Evolutionary conservation across 2,113 vertebrate species (phyloP).

Genomic region (Platichthys flesus): DNA sequence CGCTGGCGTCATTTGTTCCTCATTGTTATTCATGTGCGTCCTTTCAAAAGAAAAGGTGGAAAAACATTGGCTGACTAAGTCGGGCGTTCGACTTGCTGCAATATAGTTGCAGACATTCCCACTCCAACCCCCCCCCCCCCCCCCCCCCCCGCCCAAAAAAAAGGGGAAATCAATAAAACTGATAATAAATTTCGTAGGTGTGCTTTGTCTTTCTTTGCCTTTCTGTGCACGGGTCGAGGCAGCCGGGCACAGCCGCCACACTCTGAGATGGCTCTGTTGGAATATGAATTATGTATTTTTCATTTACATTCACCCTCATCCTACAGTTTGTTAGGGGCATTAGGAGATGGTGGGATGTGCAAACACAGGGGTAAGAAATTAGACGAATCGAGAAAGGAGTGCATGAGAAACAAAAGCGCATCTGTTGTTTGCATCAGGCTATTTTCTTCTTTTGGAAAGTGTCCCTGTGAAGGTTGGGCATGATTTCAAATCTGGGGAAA

Average conservation of each 20-base stretch:
- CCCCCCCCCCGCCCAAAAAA: background rate
- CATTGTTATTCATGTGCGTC: constrained; percentile 69
- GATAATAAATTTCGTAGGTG: constrained; percentile 65
- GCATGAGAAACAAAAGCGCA: constrained; percentile 50
- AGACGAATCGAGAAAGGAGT: constrained; percentile 63
- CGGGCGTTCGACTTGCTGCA: constrained; percentile 52
- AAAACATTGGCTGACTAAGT: constrained; percentile 49
- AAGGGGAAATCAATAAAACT: constrained; percentile 71
- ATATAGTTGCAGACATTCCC: constrained; percentile 59
- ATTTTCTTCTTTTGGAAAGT: constrained; percentile 57
- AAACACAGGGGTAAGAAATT: constrained; percentile 67
- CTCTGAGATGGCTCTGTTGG: constrained; percentile 56
- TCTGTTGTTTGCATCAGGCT: constrained; percentile 63
- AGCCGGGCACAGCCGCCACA: constrained; percentile 42
- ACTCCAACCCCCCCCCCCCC: background rate
- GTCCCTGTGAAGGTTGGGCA: constrained; percentile 50
- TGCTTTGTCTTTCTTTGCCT: constrained; percentile 64
- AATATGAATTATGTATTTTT: constrained; percentile 78
- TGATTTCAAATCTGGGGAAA: constrained; percentile 62
- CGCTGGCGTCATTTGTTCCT: constrained; percentile 29
- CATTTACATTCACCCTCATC: constrained; percentile 72
- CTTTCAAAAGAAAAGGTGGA: constrained; percentile 53
- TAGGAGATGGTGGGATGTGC: constrained; percentile 62
- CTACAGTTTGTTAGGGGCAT: constrained; percentile 67
- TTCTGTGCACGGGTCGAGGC: constrained; percentile 32